Evolutionary conservation across 2,797 vertebrate species (phyloP), one percentile per base, ranked within the genome.

Genomic region (Pelodytes ibericus): DNA sequence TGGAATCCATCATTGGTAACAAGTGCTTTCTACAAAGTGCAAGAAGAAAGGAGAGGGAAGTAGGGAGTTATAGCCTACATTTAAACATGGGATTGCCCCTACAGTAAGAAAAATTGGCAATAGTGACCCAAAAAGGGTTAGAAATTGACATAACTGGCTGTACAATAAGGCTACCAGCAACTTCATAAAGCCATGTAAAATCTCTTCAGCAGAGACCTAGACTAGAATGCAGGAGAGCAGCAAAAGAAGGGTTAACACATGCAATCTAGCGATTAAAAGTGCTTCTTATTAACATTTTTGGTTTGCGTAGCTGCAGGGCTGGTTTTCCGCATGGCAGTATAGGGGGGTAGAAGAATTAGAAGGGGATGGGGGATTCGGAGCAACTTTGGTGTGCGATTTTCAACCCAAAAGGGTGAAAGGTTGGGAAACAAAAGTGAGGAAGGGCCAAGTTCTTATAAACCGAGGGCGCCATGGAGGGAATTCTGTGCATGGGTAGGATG

Each of bases 1-100:
- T 39, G 15, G 56, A 41, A 66, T 36, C 56, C 41, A 72, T 78
- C 69, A 78, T 67, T 78, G 69, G 62, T 72, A 72, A 72, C 62
- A 78, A 78, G 75, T 78, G 75, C 75, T 72, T 72, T 67, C 30
- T 67, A 41, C 69, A 72, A 78, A 78, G 75, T 78, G 75, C 75
- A 78, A 78, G 66, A 72, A 71, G 63, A 67, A 44, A 44, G 47
- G n/a, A 72, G 47, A 58, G 33, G 27, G 53, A 30, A 18, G 41
- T n/a, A 41, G 75, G 75, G 56, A 61, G 24, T 51, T 66, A 39
- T 59, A 72, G 69, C 67, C 41, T 66, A 67, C 53, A 77, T 20
- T 59, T 16, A 65, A 71, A 67, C 26, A 63, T 65, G 61, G 75
- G 67, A 20, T 72, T 27, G 57, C 56, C 68, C 69, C 62, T 41